A percentile compares a stretch with the other conserved stretches of the same genome.
Evolutionary conservation across 2,797 vertebrate genomes (phyloP).

Genomic region (Schizopygopsis pylzovi): DNA sequence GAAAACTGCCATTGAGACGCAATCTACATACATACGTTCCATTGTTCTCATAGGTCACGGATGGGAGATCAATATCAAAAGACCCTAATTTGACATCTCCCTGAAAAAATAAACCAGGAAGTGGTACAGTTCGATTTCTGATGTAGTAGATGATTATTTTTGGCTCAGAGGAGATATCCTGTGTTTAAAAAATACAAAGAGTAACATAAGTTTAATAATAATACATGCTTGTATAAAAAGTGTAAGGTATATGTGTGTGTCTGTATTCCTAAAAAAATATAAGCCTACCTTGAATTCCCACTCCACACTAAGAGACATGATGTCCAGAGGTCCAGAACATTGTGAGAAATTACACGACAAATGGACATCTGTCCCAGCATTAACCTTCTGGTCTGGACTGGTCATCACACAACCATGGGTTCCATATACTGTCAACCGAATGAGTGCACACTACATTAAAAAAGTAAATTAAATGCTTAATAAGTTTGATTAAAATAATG

Average conservation of each 20-base stretch:
- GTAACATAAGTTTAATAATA: neutral
- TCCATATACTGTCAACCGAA: neutral
- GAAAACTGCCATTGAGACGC: constrained; percentile 5
- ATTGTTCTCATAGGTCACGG: neutral
- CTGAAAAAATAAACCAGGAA: neutral
- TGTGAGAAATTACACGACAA: constrained; percentile 19
- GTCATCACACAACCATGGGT: constrained; percentile 19
- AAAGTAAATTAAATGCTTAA: neutral
- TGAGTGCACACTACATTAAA: neutral
- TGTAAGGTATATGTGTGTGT: neutral
- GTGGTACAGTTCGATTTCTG: neutral
- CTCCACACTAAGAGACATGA: constrained; percentile 5
- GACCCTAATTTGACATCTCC: constrained; percentile 17
- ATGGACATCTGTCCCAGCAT: constrained; percentile 17
- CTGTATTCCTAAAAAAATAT: neutral
- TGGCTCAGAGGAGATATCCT: neutral
- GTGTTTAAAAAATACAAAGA: constrained; percentile 1
- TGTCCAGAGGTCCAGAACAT: constrained; percentile 5
- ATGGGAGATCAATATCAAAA: constrained; percentile 29
- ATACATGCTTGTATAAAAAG: neutral
- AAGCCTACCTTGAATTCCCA: constrained; percentile 46
- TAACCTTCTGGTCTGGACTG: constrained; percentile 14
- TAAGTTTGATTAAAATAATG: neutral
- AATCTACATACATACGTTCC: constrained; percentile 42
- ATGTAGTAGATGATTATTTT: constrained; percentile 23